phyloP scores from a whole-genome alignment of 2,113 vertebrate species.

The Etheostoma spectabile region DNA sequence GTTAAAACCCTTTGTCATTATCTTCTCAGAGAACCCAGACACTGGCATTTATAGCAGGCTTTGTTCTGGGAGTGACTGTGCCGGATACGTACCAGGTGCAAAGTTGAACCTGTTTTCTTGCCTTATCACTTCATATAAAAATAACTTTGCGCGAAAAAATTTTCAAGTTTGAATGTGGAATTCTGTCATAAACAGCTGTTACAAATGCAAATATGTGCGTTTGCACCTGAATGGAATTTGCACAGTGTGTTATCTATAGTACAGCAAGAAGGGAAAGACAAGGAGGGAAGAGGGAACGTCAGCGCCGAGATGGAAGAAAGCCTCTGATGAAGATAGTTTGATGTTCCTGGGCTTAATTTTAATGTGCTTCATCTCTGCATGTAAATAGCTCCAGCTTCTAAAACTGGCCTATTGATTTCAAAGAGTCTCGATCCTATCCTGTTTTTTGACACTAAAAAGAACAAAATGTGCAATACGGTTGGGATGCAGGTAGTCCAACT shows the following conservation, averaged over 20 bases:
- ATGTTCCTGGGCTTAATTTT: conserved; percentile 53
- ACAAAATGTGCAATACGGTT: conserved; percentile 33
- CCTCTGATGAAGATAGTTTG: conserved; percentile 52
- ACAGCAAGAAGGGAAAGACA: conserved; percentile 34
- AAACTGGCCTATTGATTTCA: conserved; percentile 38
- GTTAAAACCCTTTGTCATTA: conserved; percentile 55
- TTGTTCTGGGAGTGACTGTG: conserved; percentile 48
- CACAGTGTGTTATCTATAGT: conserved; percentile 56
- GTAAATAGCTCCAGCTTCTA: conserved; percentile 52
- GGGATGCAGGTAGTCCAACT: conserved; percentile 34
- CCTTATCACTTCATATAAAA: conserved; percentile 61
- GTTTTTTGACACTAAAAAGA: conserved; percentile 36
- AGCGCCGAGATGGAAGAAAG: conserved; percentile 42
- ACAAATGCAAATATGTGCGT: conserved; percentile 62
- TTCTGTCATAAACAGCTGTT: conserved; percentile 63
- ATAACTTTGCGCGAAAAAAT: too few relatives aligned
- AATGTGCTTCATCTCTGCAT: conserved; percentile 53
- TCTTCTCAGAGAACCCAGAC: conserved; percentile 39
- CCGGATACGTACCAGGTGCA: conserved; percentile 52
- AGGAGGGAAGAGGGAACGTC: conserved; percentile 26
- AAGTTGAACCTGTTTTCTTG: conserved; percentile 58
- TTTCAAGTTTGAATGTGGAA: conserved; percentile 63
- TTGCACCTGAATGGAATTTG: conserved; percentile 70
- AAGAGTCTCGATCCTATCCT: conserved; percentile 17
- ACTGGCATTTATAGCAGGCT: conserved; percentile 51